Evolutionary conservation across 2,888 invertebrate species (phyloP), one percentile per base, ranked within the genome.

Genomic region (Nowickia ferox): DNA sequence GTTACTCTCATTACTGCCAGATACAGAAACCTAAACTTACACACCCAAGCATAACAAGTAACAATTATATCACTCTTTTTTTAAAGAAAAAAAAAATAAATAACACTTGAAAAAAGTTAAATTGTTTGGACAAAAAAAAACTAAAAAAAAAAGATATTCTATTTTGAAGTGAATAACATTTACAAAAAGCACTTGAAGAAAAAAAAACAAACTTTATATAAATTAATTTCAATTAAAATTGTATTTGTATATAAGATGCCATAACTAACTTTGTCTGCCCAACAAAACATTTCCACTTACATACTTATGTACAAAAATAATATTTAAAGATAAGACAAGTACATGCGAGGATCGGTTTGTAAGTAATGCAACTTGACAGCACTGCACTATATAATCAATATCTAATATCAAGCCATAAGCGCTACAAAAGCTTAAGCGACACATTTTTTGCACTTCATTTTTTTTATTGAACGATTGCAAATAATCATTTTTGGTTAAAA

Each of bases 161-260:
- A 63, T 40, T 77, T 68, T n/a, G 40, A 77, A 22, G 19, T 38
- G 38, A 61, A 19, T 57, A 8, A 46, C 53, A 57, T 53, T 22
- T 30, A 75, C 4, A 66, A 76, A 44, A 59, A 55, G 15, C 40
- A 71, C 76, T 80, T 76, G 65, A 80, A 71, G 42, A 0, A 30
- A 65, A 55, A 8, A 48, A 42, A 48, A 15, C 1, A 79, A n/a
- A 51, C 42, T 42, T 57, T 19, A 69, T 55, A 74, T 48, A 84
- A 79, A 84, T 84, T 84, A 59, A 44, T 76, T 51, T 65, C 75
- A 84, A 65, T 71, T 84, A 76, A 79, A 71, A 76, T 65, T 71
- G 9, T 68, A 46, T 55, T n/a, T n/a, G n/a, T 72, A 30, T 17
- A 46, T 22, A 48, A 59, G 40, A 71, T 76, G 65, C 53, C 72